Evolutionary conservation across 1,140 invertebrate species (phyloP), one percentile per base, ranked within the genome.

Genomic region (Kradibia gibbosae): DNA sequence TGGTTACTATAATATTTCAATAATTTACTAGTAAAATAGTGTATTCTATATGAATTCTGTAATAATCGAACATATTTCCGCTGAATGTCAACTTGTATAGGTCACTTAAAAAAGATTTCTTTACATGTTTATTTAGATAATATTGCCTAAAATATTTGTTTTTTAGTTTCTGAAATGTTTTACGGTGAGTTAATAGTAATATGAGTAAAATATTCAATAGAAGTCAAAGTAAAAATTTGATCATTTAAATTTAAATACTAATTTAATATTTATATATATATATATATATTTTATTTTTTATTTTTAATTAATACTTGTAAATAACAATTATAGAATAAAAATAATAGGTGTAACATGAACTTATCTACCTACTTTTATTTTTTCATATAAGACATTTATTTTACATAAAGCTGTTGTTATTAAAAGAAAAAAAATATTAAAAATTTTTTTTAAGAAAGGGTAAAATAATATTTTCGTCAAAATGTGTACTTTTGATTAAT

Each of bases 21-120:
- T 60, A 60, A 36, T 39, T 67, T 4, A 20, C 10, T 75, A 75
- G 13, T 76, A 36, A 13, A 67, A 67, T 67, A 67, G 20, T 11
- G 31, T 60, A 31, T 39, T 78, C 22, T 78, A 78, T 50, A 39
- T 73, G 78, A 81, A 55, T 73, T 77, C 57, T 72, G 62, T 72
- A 76, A 70, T 71, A 70, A 83, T 84, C 80, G 80, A 84, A 82
- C 83, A 84, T 67, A 75, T 83, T 84, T 80, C 82, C 77, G 80
- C 48, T 82, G 73, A 76, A 82, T 82, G 62, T 78, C 60, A 45
- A 78, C n/a, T 65, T 82, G 75, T 67, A 50, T 73, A 80, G 60
- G 57, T 83, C 72, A 78, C 53, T 82, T 83, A 80, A 48, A 83
- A 84, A 84, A 83, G 79, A 83, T 82, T 81, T 65, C 75, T 53